These are phyloP conservation scores for Thermophis baileyi DNA, from an alignment of 2,113 vertebrate genomes.

Conservation along the genomic window DNA sequence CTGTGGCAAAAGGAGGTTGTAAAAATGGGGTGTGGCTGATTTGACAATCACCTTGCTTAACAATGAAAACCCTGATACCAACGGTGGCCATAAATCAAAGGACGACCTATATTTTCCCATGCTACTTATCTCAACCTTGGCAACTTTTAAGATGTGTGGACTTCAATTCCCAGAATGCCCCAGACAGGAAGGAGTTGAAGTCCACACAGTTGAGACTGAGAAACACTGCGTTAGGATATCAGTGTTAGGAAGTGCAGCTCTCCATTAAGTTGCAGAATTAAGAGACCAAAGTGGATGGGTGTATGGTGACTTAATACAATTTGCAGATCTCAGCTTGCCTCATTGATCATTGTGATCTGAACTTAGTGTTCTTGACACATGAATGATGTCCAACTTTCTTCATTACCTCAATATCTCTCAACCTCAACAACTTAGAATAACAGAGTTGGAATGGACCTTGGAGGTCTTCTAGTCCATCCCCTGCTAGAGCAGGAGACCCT, in stretches of 20 bases:
- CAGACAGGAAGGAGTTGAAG: not conserved
- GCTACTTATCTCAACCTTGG: not conserved
- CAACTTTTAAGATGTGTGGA: not conserved
- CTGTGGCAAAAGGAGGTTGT: not conserved
- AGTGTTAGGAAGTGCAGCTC: not conserved
- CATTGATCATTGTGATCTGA: not conserved
- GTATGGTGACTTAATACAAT: not conserved
- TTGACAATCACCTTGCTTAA: not conserved
- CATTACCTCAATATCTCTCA: not conserved
- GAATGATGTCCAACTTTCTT: constrained; percentile 31
- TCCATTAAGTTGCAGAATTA: not conserved
- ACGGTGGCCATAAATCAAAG: not conserved
- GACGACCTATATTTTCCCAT: not conserved
- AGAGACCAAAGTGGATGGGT: not conserved
- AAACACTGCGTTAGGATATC: not conserved
- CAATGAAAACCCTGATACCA: not conserved
- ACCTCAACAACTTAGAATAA: not conserved
- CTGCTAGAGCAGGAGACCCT: too few species aligned
- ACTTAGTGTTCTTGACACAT: constrained; percentile 20
- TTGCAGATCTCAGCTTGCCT: not conserved
- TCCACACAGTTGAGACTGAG: not conserved
- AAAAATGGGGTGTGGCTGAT: not conserved
- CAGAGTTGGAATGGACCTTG: not conserved
- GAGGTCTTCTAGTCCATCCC: not conserved
- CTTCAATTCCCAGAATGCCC: not conserved